A percentile compares a stretch with the other conserved stretches of the same genome.
Conservation (phyloP, 1,140 invertebrate genomes). For the Drosophila oshimai region DNA sequence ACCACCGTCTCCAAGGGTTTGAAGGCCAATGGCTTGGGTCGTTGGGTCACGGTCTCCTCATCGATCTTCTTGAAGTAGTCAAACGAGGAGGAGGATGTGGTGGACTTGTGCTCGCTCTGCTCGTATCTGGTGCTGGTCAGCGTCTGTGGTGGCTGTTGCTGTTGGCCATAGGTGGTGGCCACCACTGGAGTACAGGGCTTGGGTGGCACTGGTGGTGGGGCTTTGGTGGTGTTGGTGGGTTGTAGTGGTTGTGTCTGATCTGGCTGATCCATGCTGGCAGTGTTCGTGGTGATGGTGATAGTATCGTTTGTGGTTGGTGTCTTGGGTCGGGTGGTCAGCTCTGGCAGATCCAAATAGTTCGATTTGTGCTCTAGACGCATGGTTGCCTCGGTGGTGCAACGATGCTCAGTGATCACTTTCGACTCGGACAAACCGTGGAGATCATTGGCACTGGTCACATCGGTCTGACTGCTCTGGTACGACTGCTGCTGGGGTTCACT, state of each 20-base stretch:
- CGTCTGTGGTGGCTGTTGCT: conserved; percentile 42
- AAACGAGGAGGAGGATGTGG: conserved; percentile 83
- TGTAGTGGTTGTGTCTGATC: conserved; percentile 42
- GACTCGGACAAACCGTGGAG: conserved; percentile 80
- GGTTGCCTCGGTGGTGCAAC: conserved; percentile 82
- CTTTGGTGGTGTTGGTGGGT: conserved; percentile 35
- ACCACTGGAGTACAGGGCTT: conserved; percentile 64
- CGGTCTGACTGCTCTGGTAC: conserved; percentile 62
- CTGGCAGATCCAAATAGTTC: conserved; percentile 74
- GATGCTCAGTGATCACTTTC: conserved; percentile 82
- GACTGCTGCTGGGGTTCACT: conserved; percentile 49
- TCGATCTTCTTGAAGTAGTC: conserved; percentile 86
- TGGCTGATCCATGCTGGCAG: conserved; percentile 56
- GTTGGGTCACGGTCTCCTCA: conserved; percentile 53
- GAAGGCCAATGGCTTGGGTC: conserved; percentile 53
- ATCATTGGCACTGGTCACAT: conserved; percentile 68
- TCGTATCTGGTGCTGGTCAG: conserved; percentile 61
- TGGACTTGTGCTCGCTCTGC: conserved; percentile 70
- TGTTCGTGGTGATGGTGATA: conserved; percentile 47
- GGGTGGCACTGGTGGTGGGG: conserved; percentile 68
- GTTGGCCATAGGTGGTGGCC: conserved; percentile 42
- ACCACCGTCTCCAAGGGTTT: conserved; percentile 59
- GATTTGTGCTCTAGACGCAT: conserved; percentile 83
- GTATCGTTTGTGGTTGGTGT: conserved; percentile 51
- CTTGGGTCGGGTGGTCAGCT: conserved; percentile 58